Base-by-base conservation (phyloP, 2,797 vertebrate species). In the Schizopygopsis pylzovi region DNA sequence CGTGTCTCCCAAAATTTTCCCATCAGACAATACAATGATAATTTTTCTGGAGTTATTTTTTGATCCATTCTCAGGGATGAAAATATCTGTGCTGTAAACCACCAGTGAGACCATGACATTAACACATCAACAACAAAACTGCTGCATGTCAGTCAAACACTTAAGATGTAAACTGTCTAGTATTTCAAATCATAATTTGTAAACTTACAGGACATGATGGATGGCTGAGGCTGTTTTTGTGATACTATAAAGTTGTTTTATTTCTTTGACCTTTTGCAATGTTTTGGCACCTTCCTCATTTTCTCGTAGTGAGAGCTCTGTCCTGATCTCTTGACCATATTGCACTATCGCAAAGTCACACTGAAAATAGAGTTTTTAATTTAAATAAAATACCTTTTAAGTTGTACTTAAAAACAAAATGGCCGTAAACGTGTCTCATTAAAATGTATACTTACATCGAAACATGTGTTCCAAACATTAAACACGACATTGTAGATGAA, bases 21-120 rank as follows among this genome's bases (percentile, higher is more conserved):
- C 96, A 78, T 97, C 96, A 0, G 96, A 96, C 77, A 97, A 73
- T n/a, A 97, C 93, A 79, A 97, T 92, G 18, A 96, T 95, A 56
- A 96, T 87, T 90, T 96, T 96, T 85, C 85, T 90, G 28, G 95
- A 92, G 3, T 91, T 88, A 67, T 79, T 75, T 47, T 83, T 92
- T 52, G 96, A 97, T 76, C 96, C 95, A 0, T 84, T 89, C 33
- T 84, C 89, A 87, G 94, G 90, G 6, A 86, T 92, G 89, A 96
- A 97, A 90, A 95, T 88, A 4, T 91, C 86, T 79, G 96, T 93
- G 68, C 96, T 97, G 90, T 87, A 83, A 33, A 87, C 15, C 65
- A 28, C 67, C 67, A 59, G 71, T 43, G 22, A 79, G 1, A 79
- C 5, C 37, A 79, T 25, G 33, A 10, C 15, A 52, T 79, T 25